Conservation (phyloP, 2,797 vertebrate genomes). For the Microctenopoma stevenorrisi region DNA sequence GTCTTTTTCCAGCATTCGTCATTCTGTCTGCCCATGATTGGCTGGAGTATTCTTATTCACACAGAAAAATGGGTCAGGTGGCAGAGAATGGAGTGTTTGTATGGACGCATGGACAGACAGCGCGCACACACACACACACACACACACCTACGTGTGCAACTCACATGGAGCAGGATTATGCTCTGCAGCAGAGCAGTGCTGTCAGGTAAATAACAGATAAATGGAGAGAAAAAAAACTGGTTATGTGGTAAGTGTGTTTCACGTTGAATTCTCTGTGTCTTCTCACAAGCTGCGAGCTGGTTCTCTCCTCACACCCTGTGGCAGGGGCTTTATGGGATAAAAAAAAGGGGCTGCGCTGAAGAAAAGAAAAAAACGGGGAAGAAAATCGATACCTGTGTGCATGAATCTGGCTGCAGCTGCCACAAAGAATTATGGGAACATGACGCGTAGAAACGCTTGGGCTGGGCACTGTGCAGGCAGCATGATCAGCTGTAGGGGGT, state of each 20-base stretch:
- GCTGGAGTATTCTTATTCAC: conserved; percentile 77
- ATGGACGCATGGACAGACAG: conserved; percentile 60
- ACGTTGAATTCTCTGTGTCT: conserved; percentile 55
- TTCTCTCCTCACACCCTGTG: conserved; percentile 65
- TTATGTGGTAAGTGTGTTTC: conserved; percentile 50
- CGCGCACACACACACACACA: conserved; percentile 40
- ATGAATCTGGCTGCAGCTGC: conserved; percentile 91
- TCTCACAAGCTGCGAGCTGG: conserved; percentile 54
- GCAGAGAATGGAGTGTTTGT: conserved; percentile 75
- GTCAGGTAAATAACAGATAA: conserved; percentile 67
- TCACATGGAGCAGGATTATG: conserved; percentile 56
- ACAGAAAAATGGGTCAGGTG: conserved; percentile 83
- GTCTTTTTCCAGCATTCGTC: conserved; percentile 67
- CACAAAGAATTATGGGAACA: conserved; percentile 90
- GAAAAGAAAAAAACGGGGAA: conserved; percentile 59
- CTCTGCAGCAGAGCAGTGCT: conserved; percentile 49
- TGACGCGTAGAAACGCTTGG: conserved; percentile 79
- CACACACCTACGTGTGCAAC: conserved; percentile 59
- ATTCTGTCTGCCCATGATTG: conserved; percentile 73
- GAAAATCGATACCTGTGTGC: conserved; percentile 93
- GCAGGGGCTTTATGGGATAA: conserved; percentile 80
- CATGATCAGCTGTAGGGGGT: conserved; percentile 34
- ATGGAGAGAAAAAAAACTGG: conserved; percentile 65
- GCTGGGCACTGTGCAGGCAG: conserved; percentile 54
- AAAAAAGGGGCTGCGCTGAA: conserved; percentile 76